Evolutionary conservation across 2,888 invertebrate species (phyloP), one percentile per base, ranked within the genome.

Genomic region (Trachelus stipa): DNA sequence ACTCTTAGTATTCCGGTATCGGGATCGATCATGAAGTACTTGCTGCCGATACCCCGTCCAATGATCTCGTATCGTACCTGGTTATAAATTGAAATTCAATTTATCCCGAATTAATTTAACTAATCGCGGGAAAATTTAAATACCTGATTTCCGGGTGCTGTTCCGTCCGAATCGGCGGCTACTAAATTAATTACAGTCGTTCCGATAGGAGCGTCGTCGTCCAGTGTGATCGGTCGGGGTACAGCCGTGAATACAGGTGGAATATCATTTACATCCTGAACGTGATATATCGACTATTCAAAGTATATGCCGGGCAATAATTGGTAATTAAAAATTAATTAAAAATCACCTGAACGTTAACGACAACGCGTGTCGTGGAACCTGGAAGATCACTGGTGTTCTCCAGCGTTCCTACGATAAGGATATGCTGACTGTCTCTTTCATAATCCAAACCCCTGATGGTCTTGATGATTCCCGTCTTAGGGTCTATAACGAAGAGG

Each of bases 21-120:
- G 0, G 96, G 94, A 90, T 98, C 97, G 11, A 98, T 96, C 84
- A 96, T 95, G 93, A 98, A 98, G 91, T 97, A 98, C 86, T 96
- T 96, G 0, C 94, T 93, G 0, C 97, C 95, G 88, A 97, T 96
- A 34, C 96, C 96, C 33, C 96, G 92, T 0, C 97, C 97, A 11
- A 95, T 96, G 76, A 98, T 93, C 89, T 97, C 96, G 88, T 97
- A 98, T 15, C 93, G 92, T 11, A 93, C 92, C 93, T 34, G 73
- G 40, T 23, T 69, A 79, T 73, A 56, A 37, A 56, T 23, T 0
- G 23, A 9, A 2, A 23, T 56, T 23, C 0, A 56, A 9, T 56
- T 3, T 30, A 31, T 9, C 15, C 4, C 11, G 56, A n/a, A 30
- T 40, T 15, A 1, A 11, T n/a, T 12, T 0, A 30, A 34, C 11